Conservation (phyloP, 2,888 invertebrate genomes). For the Luffia ferchaultella region DNA sequence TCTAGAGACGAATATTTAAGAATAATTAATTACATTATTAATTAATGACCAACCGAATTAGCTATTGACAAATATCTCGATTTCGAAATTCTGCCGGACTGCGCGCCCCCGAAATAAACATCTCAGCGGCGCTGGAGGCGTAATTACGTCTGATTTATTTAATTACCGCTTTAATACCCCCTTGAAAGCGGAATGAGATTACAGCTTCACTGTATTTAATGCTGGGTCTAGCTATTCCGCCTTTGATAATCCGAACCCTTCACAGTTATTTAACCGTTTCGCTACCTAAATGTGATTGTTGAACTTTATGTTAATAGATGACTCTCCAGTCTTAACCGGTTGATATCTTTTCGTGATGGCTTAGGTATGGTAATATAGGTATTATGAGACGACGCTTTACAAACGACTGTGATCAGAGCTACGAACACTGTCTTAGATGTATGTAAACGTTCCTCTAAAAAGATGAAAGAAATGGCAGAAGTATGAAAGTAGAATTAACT, state of each 20-base stretch:
- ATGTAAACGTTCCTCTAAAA: too few species aligned
- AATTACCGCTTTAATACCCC: not conserved
- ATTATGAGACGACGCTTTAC: too few species aligned
- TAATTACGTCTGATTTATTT: not conserved
- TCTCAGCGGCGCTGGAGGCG: not conserved
- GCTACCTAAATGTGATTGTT: not conserved
- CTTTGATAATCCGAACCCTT: not conserved
- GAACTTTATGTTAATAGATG: not conserved
- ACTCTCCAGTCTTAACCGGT: not conserved
- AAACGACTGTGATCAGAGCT: too few species aligned
- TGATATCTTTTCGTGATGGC: not conserved
- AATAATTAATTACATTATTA: not conserved
- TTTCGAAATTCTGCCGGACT: not conserved
- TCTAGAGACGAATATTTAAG: too few species aligned
- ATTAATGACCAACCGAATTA: not conserved
- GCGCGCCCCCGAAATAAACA: not conserved
- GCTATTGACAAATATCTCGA: not conserved
- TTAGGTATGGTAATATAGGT: not conserved
- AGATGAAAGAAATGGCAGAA: too few species aligned
- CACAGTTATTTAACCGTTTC: not conserved
- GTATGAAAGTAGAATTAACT: too few species aligned
- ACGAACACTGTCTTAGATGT: too few species aligned
- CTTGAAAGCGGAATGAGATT: not conserved
- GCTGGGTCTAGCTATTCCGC: not conserved
- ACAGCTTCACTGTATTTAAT: not conserved